Evolutionary conservation across 2,888 invertebrate genomes (phyloP).

Genomic region (Amphipyra tragopoginis): DNA sequence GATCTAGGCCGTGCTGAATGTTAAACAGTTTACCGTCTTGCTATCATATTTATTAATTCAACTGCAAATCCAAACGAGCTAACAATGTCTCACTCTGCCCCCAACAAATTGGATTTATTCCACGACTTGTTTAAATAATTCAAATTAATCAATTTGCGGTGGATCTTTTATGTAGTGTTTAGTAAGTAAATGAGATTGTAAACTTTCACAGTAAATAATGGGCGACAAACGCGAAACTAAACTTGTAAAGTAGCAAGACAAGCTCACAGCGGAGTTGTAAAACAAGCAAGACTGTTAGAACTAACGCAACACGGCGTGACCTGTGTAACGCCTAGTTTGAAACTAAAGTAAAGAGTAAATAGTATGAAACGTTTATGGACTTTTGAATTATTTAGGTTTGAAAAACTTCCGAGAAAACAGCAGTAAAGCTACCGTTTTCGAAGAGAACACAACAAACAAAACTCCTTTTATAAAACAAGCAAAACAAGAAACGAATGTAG

Average conservation of each 20-base stretch:
- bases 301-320: conserved; percentile 17
- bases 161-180: conserved; percentile 32
- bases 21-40: conserved; percentile 76
- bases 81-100: conserved; percentile 30
- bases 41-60: conserved; percentile 60
- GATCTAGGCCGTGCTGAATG: conserved; percentile 80
- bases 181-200: conserved; percentile 47
- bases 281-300: conserved; percentile 52
- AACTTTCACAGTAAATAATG: conserved; percentile 45
- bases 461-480: conserved; percentile 1
- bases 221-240: conserved; percentile 44
- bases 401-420: background rate
- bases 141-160: conserved; percentile 21
- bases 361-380: background rate
- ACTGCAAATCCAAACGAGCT: conserved; percentile 53
- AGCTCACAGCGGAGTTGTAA: conserved; percentile 40
- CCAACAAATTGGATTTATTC: conserved; percentile 29
- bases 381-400: conserved; percentile 9
- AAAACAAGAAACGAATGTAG: conserved; percentile 26
- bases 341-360: conserved; percentile 18
- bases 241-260: conserved; percentile 50
- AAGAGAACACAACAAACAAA: conserved; percentile 9
- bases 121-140: conserved; percentile 21
- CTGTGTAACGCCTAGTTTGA: conserved; percentile 28
- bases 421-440: background rate